These are phyloP conservation scores for Ephydatia muelleri DNA, from an alignment of 37 sponge, comb jelly and placozoan species.

Conservation along the genomic window DNA sequence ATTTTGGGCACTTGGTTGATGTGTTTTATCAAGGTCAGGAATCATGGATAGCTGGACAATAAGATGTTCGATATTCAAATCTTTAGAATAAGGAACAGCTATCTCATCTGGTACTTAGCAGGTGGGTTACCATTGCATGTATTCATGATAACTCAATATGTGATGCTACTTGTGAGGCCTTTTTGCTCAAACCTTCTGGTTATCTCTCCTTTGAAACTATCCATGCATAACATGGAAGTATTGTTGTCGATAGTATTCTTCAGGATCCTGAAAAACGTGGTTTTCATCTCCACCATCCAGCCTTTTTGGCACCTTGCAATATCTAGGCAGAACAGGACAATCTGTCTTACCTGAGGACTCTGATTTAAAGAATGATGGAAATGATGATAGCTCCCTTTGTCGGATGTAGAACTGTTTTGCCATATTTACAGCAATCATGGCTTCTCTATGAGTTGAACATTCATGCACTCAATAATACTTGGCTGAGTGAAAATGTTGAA, in stretches of 20 bases:
- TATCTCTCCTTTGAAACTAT: conserved; percentile 25
- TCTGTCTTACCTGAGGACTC: background rate
- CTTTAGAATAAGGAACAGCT: no score
- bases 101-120: no score
- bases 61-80: no score
- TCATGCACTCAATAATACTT: background rate
- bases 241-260: conserved; percentile 46
- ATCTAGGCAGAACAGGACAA: conserved; percentile 35
- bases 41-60: no score
- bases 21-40: no score
- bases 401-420: background rate
- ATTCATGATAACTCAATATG: no score
- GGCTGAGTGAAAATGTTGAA: background rate
- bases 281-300: conserved; percentile 2
- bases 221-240: conserved; percentile 61
- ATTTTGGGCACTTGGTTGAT: no score
- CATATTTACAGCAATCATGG: background rate
- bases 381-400: background rate
- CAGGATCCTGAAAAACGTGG: conserved; percentile 28
- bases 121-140: no score
- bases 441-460: background rate
- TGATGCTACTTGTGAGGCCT: background rate
- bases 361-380: background rate
- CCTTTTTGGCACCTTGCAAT: conserved; percentile 43
- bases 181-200: conserved; percentile 45